phyloP scores from a whole-genome alignment of 2,888 invertebrate genomes.

The Alcis repandata region DNA sequence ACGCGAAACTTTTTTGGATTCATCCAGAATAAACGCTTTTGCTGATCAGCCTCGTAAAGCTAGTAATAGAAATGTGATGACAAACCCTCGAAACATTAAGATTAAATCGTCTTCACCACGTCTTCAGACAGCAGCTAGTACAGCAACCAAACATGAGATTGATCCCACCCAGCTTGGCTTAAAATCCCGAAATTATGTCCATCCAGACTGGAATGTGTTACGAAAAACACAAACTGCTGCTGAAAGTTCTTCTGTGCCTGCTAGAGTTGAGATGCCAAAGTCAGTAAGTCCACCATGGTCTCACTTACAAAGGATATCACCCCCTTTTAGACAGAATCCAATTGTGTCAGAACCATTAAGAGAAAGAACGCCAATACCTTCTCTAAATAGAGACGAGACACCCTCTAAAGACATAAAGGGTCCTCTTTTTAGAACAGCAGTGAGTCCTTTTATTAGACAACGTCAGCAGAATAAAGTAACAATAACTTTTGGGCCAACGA shows the following conservation, averaged over 20 bases:
- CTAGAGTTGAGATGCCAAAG: constrained; percentile 53
- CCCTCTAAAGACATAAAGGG: constrained; percentile 38
- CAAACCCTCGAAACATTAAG: constrained; percentile 34
- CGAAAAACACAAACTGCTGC: constrained; percentile 40
- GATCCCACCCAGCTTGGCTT: constrained; percentile 13
- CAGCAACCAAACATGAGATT: constrained; percentile 28
- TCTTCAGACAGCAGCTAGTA: constrained; percentile 39
- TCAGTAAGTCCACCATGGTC: constrained; percentile 38
- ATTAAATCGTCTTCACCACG: constrained; percentile 29
- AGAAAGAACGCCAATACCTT: constrained; percentile 28
- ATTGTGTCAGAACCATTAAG: constrained; percentile 9
- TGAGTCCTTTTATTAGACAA: constrained; percentile 42
- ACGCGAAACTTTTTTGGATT: constrained; percentile 61
- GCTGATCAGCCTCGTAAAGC: constrained; percentile 27
- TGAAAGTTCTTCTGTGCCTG: constrained; percentile 56
- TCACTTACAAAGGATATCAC: constrained; percentile 35
- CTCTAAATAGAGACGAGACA: constrained; percentile 40
- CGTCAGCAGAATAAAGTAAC: constrained; percentile 51
- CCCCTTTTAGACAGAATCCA: constrained; percentile 35
- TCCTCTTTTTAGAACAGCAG: constrained; percentile 43
- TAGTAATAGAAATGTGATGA: constrained; percentile 31
- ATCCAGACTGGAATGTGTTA: constrained; percentile 17
- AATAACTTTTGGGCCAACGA: constrained; percentile 55
- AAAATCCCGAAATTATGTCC: constrained; percentile 14
- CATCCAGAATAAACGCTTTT: constrained; percentile 49